Percentiles rank a stretch among this genome's conserved stretches.
These are phyloP conservation scores for Engraulis encrasicolus DNA, from an alignment of 2,113 vertebrate species.

Conservation along the genomic window DNA sequence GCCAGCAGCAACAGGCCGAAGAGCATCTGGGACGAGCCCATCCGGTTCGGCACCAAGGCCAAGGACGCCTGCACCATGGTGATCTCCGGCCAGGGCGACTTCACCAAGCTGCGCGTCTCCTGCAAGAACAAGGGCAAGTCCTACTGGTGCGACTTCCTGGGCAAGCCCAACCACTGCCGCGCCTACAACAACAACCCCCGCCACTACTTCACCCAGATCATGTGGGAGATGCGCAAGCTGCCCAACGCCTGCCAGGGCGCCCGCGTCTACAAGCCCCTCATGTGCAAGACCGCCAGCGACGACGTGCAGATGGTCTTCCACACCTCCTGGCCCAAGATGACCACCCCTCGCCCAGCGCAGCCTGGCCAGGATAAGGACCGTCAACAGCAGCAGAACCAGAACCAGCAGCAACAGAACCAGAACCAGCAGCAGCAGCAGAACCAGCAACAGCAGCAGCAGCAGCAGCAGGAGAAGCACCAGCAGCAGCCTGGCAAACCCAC, in stretches of 20 bases:
- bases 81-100: constrained; percentile 68
- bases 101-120: constrained; percentile 76
- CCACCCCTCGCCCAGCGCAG: constrained; percentile 54
- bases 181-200: constrained; percentile 80
- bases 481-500: constrained; percentile 51
- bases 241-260: constrained; percentile 77
- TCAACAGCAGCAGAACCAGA: too few relatives aligned
- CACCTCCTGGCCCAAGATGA: constrained; percentile 68
- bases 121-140: constrained; percentile 76
- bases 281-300: constrained; percentile 78
- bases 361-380: constrained; percentile 51
- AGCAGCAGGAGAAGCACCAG: too few relatives aligned
- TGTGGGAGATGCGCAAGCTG: constrained; percentile 76
- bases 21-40: constrained; percentile 74
- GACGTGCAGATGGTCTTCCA: constrained; percentile 78
- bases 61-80: constrained; percentile 80
- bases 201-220: constrained; percentile 84
- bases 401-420: too few relatives aligned
- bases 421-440: too few relatives aligned
- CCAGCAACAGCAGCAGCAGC: too few relatives aligned
- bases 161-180: constrained; percentile 79
- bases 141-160: constrained; percentile 85
- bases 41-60: constrained; percentile 80
- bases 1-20: constrained; percentile 44
- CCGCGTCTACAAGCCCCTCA: constrained; percentile 69